Evolutionary conservation across 1,140 invertebrate species (phyloP), one percentile per base, ranked within the genome.

Genomic region (Cydia pomonella): DNA sequence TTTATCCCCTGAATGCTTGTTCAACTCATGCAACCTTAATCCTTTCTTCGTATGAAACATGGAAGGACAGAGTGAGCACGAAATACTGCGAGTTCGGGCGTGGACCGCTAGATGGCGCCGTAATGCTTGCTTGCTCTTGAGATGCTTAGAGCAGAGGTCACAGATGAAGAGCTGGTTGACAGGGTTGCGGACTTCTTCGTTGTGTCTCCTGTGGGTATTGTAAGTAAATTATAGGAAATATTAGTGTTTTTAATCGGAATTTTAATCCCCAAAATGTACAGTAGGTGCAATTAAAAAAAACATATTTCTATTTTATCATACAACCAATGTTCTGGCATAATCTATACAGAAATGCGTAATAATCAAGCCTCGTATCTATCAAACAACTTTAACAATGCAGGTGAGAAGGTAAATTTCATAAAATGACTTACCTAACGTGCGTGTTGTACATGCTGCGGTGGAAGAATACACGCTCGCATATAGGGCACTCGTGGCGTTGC

Each of bases 401-500:
- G 3, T 13, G 38, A 41, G 38, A 12, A 33, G 29, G 29, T 7
- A 7, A 33, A 33, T 41, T 41, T 41, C 9, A 2, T 41, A 41
- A 41, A 9, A 41, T 41, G 5, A 41, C 59, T 3, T 13, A 85
- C 85, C 85, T 82, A 38, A 85, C 79, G 25, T 87, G 85, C 13
- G 80, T 80, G 9, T 82, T 47, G 44, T 80, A 85, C 79, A 82
- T 82, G 13, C 82, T 81, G 0, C 81, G 76, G 78, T 85, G 83
- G 78, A 85, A 79, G 73, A 85, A 85, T 12, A 85, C 79, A 7
- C 84, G 75, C 12, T 78, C 53, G 71, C 85, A 87, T 2, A 83
- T 78, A 3, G 84, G 82, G 16, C 84, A 87, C 77, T 80, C 78
- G n/a, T 83, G 76, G 1, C 75, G 74, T 1, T 77, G 71, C 0